Evolutionary conservation across 2,888 invertebrate species (phyloP).

Genomic region (Chelonus formosanus): DNA sequence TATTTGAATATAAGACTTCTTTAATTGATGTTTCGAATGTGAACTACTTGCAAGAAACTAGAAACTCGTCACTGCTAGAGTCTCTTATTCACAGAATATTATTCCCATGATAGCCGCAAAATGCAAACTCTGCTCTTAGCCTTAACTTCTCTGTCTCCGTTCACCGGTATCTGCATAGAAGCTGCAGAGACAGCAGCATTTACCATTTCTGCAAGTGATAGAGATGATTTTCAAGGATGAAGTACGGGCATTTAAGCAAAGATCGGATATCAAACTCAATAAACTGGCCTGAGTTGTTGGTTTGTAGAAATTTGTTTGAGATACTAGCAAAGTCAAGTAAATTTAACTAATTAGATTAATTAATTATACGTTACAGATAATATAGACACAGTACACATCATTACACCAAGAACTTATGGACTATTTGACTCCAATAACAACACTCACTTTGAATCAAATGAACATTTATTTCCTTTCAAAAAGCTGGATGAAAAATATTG

Average conservation of each 20-base stretch:
- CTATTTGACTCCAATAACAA: too few species aligned
- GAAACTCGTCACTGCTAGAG: slow-evolving; percentile 10
- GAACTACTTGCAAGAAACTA: slow-evolving; percentile 19
- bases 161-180: background rate
- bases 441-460: too few species aligned
- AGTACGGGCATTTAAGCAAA: background rate
- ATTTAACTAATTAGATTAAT: background rate
- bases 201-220: slow-evolving; percentile 12
- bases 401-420: too few species aligned
- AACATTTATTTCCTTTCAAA: too few species aligned
- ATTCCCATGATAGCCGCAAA: slow-evolving; percentile 29
- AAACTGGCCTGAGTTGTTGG: slow-evolving; percentile 7
- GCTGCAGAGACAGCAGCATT: background rate
- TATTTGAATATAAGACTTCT: too few species aligned
- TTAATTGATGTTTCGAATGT: too few species aligned
- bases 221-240: slow-evolving; percentile 5
- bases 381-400: too few species aligned
- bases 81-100: slow-evolving; percentile 27
- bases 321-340: background rate
- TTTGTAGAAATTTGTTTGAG: background rate
- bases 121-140: slow-evolving; percentile 24
- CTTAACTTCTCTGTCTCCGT: slow-evolving; percentile 9
- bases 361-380: background rate
- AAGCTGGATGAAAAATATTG: too few species aligned
- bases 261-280: slow-evolving; percentile 1